Base-by-base conservation (phyloP, 2,797 vertebrate genomes). In the Eptatretus atami region DNA sequence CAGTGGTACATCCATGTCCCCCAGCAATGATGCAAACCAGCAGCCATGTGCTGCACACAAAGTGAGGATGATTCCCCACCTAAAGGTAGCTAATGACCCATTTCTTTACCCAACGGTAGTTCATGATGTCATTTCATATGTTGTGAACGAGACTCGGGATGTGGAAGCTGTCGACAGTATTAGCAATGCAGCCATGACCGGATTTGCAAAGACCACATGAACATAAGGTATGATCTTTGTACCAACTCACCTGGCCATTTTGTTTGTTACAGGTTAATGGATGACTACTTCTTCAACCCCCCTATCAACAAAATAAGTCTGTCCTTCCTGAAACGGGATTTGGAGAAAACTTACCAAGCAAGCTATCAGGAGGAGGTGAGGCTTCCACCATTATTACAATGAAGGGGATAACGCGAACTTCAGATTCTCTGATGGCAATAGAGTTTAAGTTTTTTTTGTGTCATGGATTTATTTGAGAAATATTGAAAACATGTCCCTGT, bases 291-390 rank as follows among this genome's bases (percentile, higher is more conserved):
- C 76, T 95, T 90, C 73, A 98, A 95, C 69, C 88, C 88, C 0
- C 90, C 90, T n/a, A 98, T 98, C 71, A 92, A 85, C 76, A 86
- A 86, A 71, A 74, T 94, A 74, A 96, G 88, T 74, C 79, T 98
- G 68, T 90, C 86, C 73, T 98, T 98, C 75, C 73, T 90, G 70
- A 81, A 87, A 67, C 78, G 72, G 64, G 77, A 81, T 64, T 71
- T 98, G 71, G 90, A 98, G 72, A 80, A 75, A 65, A 67, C 78
- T 52, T 96, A 94, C 69, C 79, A 84, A 68, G 80, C 68, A 52
- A 98, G 86, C 78, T 96, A 95, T 73, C 83, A 92, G 69, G 77
- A 83, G 68, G 83, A 94, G 85, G 88, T 95, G 65, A 1, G 71
- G 71, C 66, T 65, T 65, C 69, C 3, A 44, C 31, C 31, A 44